A percentile compares a stretch with the other conserved stretches of the same genome.
Conservation (phyloP, 1,140 invertebrate species). For the Drosophila quadrilineata region DNA sequence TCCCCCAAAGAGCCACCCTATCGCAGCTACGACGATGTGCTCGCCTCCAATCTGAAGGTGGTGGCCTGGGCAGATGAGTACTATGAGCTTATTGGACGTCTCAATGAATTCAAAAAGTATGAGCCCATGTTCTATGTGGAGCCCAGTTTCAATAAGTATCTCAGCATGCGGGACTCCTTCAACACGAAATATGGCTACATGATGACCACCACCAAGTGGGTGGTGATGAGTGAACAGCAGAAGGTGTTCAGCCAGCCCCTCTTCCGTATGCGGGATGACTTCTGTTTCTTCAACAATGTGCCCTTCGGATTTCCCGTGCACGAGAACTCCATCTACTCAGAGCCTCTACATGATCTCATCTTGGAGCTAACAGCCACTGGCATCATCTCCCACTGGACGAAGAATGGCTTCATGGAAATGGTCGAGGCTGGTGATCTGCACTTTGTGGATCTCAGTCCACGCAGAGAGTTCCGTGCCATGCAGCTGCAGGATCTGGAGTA, state of each 20-base stretch:
- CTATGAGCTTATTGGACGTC: conserved; percentile 46
- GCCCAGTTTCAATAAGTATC: conserved; percentile 39
- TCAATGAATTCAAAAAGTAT: conserved; percentile 53
- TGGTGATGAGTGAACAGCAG: conserved; percentile 61
- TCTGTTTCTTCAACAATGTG: conserved; percentile 68
- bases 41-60: conserved; percentile 50
- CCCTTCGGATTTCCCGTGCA: conserved; percentile 64
- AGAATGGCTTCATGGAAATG: conserved; percentile 46
- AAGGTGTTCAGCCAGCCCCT: conserved; percentile 56
- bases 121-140: conserved; percentile 55
- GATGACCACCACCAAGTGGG: conserved; percentile 55
- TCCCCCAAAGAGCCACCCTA: conserved; percentile 49
- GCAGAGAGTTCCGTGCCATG: conserved; percentile 56
- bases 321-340: conserved; percentile 63
- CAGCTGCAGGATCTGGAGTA: conserved; percentile 62
- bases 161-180: conserved; percentile 45
- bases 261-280: conserved; percentile 54
- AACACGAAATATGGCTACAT: conserved; percentile 60
- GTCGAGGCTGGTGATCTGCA: conserved; percentile 54
- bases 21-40: conserved; percentile 54
- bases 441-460: conserved; percentile 50
- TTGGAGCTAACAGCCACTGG: conserved; percentile 51
- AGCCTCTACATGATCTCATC: conserved; percentile 46
- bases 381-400: conserved; percentile 37
- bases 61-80: conserved; percentile 56